Evolutionary conservation across 1,140 invertebrate species (phyloP).

Genomic region (Copidosoma floridanum): DNA sequence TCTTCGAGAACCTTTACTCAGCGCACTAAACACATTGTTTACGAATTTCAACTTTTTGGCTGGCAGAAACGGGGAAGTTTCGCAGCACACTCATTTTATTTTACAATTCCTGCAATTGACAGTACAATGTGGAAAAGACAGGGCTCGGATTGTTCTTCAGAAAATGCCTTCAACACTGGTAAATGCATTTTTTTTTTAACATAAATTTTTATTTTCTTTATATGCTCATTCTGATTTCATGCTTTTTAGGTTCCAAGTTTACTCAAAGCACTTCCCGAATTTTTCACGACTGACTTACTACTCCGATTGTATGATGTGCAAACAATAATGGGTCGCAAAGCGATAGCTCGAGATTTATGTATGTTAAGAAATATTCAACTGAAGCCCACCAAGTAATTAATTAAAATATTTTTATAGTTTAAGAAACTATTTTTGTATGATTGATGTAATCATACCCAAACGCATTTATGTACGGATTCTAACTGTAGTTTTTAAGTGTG

Average conservation of each 20-base stretch:
- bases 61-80: constrained; percentile 72
- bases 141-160: constrained; percentile 72
- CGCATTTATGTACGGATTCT: no score
- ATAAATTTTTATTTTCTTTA: background rate
- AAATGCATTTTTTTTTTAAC: constrained; percentile 9
- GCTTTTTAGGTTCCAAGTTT: constrained; percentile 65
- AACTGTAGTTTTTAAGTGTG: no score
- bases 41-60: constrained; percentile 72
- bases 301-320: constrained; percentile 76
- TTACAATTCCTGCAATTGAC: constrained; percentile 79
- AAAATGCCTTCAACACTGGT: constrained; percentile 76
- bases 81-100: constrained; percentile 83
- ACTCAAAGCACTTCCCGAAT: constrained; percentile 73
- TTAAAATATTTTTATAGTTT: constrained; percentile 15
- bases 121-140: constrained; percentile 76
- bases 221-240: background rate
- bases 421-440: no score
- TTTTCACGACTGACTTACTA: constrained; percentile 71
- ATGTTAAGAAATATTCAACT: constrained; percentile 75
- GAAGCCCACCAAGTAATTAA: constrained; percentile 44
- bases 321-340: constrained; percentile 68
- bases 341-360: constrained; percentile 79
- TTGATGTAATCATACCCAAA: no score
- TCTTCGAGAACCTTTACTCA: constrained; percentile 65
- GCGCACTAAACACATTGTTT: constrained; percentile 66